A percentile compares a stretch with the other conserved stretches of the same genome.
phyloP scores from a whole-genome alignment of 2,888 invertebrate genomes.

The Drosophila prostipennis region DNA sequence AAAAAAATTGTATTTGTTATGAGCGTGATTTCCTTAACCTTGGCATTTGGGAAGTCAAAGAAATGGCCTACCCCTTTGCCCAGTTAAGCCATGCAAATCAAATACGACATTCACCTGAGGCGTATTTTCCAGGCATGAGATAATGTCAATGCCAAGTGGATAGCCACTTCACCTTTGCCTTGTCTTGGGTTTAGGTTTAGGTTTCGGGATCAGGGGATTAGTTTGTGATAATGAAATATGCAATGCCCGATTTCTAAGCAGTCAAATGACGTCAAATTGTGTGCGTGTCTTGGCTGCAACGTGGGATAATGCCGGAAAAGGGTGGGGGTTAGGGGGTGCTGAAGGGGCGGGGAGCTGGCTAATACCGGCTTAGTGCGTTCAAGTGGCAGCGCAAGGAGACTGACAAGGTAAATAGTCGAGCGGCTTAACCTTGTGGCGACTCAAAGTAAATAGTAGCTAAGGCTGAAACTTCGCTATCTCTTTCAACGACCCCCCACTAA shows the following conservation, averaged over 20 bases:
- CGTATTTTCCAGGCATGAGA: slow-evolving; percentile 24
- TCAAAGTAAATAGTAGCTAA: slow-evolving; percentile 58
- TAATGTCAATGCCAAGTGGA: slow-evolving; percentile 57
- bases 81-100: background rate
- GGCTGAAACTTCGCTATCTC: slow-evolving; percentile 22
- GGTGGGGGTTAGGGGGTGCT: background rate
- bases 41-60: background rate
- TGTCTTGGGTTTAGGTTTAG: slow-evolving; percentile 21
- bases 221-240: slow-evolving; percentile 60
- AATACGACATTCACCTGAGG: slow-evolving; percentile 11
- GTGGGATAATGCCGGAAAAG: slow-evolving; percentile 12
- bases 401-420: slow-evolving; percentile 65
- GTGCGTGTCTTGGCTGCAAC: slow-evolving; percentile 28
- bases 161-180: slow-evolving; percentile 56
- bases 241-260: slow-evolving; percentile 34
- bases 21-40: background rate
- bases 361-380: slow-evolving; percentile 57
- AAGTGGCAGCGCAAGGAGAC: slow-evolving; percentile 49
- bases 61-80: too few relatives aligned
- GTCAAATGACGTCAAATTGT: slow-evolving; percentile 69
- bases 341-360: background rate
- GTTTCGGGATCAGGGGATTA: slow-evolving; percentile 33
- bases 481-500: background rate
- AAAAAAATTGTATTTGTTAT: too few relatives aligned
- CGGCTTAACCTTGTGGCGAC: slow-evolving; percentile 71